Evolutionary conservation across 2,888 invertebrate species (phyloP).

Genomic region (Dicycla oo): DNA sequence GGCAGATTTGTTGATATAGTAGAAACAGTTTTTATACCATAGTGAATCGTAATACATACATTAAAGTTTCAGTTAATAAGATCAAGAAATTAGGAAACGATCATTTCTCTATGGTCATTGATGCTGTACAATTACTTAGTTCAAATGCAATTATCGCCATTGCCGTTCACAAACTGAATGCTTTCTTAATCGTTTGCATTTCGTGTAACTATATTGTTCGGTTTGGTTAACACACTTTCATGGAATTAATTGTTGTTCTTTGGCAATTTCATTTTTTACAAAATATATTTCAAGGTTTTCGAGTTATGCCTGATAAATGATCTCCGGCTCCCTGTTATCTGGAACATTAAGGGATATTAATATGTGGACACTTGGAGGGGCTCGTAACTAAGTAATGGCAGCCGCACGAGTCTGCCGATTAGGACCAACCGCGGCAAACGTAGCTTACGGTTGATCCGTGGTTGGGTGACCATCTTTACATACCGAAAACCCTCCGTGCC

Average conservation of each 20-base stretch:
- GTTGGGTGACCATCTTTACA: too few species aligned
- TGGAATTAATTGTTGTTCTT: conserved; percentile 6
- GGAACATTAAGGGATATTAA: too few species aligned
- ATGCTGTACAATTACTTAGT: conserved; percentile 32
- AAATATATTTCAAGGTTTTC: conserved; percentile 1
- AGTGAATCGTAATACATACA: background rate
- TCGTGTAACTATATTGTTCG: conserved; percentile 14
- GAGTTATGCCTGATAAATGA: too few species aligned
- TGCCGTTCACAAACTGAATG: conserved; percentile 34
- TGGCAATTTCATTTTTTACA: background rate
- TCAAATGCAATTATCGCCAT: conserved; percentile 21
- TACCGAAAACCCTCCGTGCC: too few species aligned
- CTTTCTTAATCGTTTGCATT: conserved; percentile 39
- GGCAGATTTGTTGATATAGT: background rate
- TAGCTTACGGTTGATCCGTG: too few species aligned
- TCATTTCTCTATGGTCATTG: conserved; percentile 15
- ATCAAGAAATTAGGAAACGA: conserved; percentile 20
- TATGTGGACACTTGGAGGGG: too few species aligned
- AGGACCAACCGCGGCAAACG: too few species aligned
- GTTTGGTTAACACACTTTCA: conserved; percentile 13
- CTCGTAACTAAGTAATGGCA: too few species aligned
- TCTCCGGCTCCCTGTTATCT: too few species aligned
- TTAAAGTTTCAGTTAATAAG: conserved; percentile 13
- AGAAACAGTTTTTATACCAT: background rate
- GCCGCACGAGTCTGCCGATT: too few species aligned